phyloP scores from a whole-genome alignment of 2,888 invertebrate species.

The Protophormia terraenovae region DNA sequence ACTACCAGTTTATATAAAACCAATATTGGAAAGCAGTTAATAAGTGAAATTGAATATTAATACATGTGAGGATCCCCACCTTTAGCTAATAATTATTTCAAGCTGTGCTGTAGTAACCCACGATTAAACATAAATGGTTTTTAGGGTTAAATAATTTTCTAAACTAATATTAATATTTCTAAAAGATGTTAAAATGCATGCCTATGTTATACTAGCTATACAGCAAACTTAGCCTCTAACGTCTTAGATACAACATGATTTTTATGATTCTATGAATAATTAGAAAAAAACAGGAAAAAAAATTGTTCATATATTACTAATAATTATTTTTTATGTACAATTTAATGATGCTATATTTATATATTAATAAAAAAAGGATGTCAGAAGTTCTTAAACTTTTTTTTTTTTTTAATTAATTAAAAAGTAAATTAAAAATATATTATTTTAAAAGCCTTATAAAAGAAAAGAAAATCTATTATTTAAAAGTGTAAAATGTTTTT shows the following conservation, averaged over 20 bases:
- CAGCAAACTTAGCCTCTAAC: background rate
- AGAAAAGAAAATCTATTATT: background rate
- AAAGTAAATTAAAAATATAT: background rate
- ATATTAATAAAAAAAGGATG: background rate
- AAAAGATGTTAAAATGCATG: background rate
- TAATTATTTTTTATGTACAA: slow-evolving; percentile 44
- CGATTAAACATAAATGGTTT: background rate
- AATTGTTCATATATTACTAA: slow-evolving; percentile 10
- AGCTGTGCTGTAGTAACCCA: slow-evolving; percentile 32
- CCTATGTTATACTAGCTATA: background rate
- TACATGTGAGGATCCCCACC: background rate
- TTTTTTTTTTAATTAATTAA: background rate
- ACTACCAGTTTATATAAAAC: background rate
- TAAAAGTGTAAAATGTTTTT: background rate
- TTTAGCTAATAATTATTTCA: slow-evolving; percentile 9
- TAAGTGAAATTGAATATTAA: background rate
- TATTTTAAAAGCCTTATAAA: too few relatives aligned
- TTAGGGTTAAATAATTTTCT: slow-evolving; percentile 21
- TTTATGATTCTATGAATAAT: slow-evolving; percentile 48
- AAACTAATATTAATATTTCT: background rate
- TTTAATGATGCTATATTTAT: slow-evolving; percentile 26
- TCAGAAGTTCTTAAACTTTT: background rate
- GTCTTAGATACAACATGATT: slow-evolving; percentile 27
- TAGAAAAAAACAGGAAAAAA: slow-evolving; percentile 18
- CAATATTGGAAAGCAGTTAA: background rate